Conservation (phyloP, 2,888 invertebrate species). For the Chloroclysta siterata region DNA sequence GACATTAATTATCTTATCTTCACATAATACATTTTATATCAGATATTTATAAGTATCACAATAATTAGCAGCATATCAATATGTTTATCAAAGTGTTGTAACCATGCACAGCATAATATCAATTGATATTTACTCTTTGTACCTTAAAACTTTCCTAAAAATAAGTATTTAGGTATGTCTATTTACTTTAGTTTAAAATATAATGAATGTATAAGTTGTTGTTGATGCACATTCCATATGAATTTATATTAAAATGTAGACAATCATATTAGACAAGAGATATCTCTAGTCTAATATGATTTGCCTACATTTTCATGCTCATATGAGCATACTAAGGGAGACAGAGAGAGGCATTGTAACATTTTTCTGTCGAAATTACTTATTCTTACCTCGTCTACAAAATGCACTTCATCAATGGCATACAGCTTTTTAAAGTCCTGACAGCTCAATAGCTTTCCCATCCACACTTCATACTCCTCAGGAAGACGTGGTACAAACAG, state of each 20-base stretch:
- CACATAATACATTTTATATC: not conserved
- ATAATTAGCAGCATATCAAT: conserved; percentile 9
- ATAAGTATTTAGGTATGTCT: no score
- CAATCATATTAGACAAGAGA: no score
- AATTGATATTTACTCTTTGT: not conserved
- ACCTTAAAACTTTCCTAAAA: not conserved
- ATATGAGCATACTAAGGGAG: no score
- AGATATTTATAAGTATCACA: not conserved
- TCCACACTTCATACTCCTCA: conserved; percentile 96
- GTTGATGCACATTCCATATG: no score
- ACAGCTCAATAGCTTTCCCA: conserved; percentile 91
- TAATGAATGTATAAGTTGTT: no score
- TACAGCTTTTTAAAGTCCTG: conserved; percentile 92
- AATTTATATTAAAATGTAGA: no score
- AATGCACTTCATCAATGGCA: conserved; percentile 92
- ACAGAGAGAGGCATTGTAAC: no score
- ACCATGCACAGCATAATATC: conserved; percentile 4
- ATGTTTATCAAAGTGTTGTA: conserved; percentile 17
- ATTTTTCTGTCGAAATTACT: no score
- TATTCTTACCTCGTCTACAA: conserved; percentile 88
- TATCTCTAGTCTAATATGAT: no score
- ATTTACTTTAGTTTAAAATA: no score
- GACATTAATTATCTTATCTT: not conserved
- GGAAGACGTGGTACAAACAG: conserved; percentile 95
- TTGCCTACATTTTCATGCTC: no score